These are phyloP conservation scores for Ostrea edulis DNA, from an alignment of 1,140 invertebrate genomes.

Conservation along the genomic window DNA sequence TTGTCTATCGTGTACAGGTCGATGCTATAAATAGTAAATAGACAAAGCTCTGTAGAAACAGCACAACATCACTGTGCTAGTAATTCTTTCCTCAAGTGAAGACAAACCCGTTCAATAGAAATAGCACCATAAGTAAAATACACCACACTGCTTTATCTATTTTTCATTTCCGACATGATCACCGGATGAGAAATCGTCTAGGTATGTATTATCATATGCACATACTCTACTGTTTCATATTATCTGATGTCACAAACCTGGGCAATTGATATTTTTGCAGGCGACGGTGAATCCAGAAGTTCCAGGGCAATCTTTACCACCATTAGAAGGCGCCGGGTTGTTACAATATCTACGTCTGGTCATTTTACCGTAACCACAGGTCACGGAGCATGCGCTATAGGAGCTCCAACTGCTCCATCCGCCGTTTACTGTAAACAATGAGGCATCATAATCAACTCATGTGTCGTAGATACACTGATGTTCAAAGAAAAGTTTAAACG, in stretches of 20 bases:
- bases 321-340: conserved; percentile 70
- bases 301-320: conserved; percentile 71
- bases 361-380: conserved; percentile 73
- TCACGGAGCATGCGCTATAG: conserved; percentile 73
- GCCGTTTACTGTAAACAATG: conserved; percentile 73
- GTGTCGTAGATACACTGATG: background rate
- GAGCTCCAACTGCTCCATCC: conserved; percentile 83
- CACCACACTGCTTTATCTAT: no score
- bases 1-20: no score
- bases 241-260: background rate
- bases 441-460: background rate
- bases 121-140: no score
- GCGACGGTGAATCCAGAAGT: background rate
- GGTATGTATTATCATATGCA: no score
- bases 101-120: no score
- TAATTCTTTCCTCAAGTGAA: no score
- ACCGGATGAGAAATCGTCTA: no score
- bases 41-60: no score
- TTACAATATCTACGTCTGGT: conserved; percentile 70
- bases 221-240: no score
- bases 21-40: no score
- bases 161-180: no score
- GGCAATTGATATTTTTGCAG: background rate
- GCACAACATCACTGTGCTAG: no score
- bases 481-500: background rate